Evolutionary conservation across 1,140 invertebrate species (phyloP), one percentile per base, ranked within the genome.

Genomic region (Diploscapter pachys): DNA sequence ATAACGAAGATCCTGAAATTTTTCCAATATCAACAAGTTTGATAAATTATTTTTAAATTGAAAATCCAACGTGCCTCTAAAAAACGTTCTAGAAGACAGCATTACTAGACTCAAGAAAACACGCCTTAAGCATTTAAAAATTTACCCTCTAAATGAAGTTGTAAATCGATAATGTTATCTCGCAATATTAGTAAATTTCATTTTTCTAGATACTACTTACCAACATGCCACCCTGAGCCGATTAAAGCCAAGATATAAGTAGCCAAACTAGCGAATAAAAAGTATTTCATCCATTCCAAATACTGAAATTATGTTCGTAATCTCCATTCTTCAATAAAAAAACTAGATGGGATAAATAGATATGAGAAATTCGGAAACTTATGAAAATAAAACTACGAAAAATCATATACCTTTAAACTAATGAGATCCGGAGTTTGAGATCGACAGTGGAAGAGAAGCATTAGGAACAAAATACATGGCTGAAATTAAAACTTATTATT

Each of bases 361-460:
- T 31, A 31, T 53, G 50, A 48, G 0, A 55, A 53, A 51, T 49
- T 13, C n/a, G 9, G 9, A 49, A 65, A 65, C 31, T 9, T 11
- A 65, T 65, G 31, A 31, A 31, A 31, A 5, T 54, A 11, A 2
- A 54, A 68, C 71, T 49, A 50, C 51, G 5, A 61, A 13, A 13
- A 8, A 9, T n/a, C 6, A 68, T 68, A 56, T 55, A 81, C 73
- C 57, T 53, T 50, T n/a, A 73, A 57, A 53, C 77, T 50, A 31
- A 84, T 51, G 50, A 82, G 57, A 0, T 55, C 51, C 9, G 82
- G 78, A 65, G 82, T 81, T 9, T 76, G 72, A 8, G 83, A 79
- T 48, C 76, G 75, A 13, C 71, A 69, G 63, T 84, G 81, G 57
- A 80, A 80, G 31, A 81, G 63, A 9, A 84, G 61, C 50, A 84